Evolutionary conservation across 2,888 invertebrate genomes (phyloP), one percentile per base, ranked within the genome.

Genomic region (Callyntrura sp.): DNA sequence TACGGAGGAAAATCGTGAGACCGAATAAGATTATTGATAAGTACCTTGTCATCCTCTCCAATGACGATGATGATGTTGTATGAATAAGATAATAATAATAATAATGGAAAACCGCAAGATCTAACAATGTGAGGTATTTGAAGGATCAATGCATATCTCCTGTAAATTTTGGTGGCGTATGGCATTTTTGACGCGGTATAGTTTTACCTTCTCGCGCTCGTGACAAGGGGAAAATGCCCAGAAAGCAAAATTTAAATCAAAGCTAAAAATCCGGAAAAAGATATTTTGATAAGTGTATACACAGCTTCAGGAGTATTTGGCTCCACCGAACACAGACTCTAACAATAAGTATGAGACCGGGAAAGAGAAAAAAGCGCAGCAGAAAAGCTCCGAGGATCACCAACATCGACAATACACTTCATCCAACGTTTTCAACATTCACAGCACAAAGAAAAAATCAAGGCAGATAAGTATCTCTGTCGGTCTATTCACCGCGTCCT

Each of bases 21-120:
- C 11, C 23, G 87, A 87, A 87, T 87, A 87, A 81, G 62, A 68
- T 81, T 81, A 55, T 55, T 14, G 81, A 81, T 87, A 87, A 87
- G 57, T 87, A 70, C 81, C 87, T 87, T 87, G 70, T 87, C 87
- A 87, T 87, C 57, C 57, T 55, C n/a, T n/a, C n/a, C n/a, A n/a
- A n/a, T n/a, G n/a, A n/a, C n/a, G n/a, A n/a, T n/a, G n/a, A n/a
- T n/a, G n/a, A n/a, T n/a, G n/a, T n/a, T n/a, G n/a, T n/a, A n/a
- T n/a, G n/a, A n/a, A n/a, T n/a, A n/a, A n/a, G n/a, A n/a, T n/a
- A n/a, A n/a, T n/a, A n/a, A n/a, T n/a, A n/a, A n/a, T n/a, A n/a
- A n/a, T n/a, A n/a, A n/a, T n/a, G n/a, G n/a, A n/a, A n/a, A n/a
- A n/a, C n/a, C n/a, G n/a, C n/a, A n/a, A n/a, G n/a, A n/a, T n/a